Conservation (phyloP, 2,888 invertebrate genomes). For the Ormyrus labotus region DNA sequence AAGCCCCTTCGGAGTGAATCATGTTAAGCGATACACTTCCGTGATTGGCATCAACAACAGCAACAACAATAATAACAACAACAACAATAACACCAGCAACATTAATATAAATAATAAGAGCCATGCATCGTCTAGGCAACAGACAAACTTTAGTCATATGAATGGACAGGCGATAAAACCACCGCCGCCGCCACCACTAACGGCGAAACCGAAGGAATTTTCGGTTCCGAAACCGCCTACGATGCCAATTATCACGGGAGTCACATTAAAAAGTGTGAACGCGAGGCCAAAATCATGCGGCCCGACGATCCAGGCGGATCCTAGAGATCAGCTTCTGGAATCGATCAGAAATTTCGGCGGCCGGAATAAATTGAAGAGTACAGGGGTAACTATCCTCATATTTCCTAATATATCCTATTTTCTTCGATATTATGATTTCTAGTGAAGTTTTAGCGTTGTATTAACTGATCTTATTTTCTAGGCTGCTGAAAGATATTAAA, state of each 20-base stretch:
- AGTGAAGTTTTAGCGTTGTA: too few species aligned
- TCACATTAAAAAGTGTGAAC: conserved; percentile 69
- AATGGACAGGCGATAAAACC: conserved; percentile 22
- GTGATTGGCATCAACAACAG: conserved; percentile 64
- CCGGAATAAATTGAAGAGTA: conserved; percentile 67
- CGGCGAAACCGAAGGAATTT: conserved; percentile 16
- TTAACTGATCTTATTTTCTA: conserved; percentile 3
- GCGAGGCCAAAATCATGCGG: conserved; percentile 64
- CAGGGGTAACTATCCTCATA: conserved; percentile 53
- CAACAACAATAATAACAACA: conserved; percentile 1
- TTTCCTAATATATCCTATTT: too few species aligned
- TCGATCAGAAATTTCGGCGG: conserved; percentile 83
- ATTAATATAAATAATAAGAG: conserved; percentile 30
- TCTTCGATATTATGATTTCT: too few species aligned
- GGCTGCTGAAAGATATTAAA: conserved; percentile 43
- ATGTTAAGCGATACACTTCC: conserved; percentile 65
- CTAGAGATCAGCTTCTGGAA: conserved; percentile 82
- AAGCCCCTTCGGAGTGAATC: not conserved
- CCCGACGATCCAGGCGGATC: conserved; percentile 75
- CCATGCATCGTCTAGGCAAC: not conserved
- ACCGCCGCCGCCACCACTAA: not conserved
- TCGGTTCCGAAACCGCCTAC: conserved; percentile 67
- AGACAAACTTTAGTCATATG: conserved; percentile 26
- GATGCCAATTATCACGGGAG: conserved; percentile 73
- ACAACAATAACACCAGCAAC: conserved; percentile 58